Base-by-base conservation (phyloP, 2,113 vertebrate genomes). In the Catharus minimus region DNA sequence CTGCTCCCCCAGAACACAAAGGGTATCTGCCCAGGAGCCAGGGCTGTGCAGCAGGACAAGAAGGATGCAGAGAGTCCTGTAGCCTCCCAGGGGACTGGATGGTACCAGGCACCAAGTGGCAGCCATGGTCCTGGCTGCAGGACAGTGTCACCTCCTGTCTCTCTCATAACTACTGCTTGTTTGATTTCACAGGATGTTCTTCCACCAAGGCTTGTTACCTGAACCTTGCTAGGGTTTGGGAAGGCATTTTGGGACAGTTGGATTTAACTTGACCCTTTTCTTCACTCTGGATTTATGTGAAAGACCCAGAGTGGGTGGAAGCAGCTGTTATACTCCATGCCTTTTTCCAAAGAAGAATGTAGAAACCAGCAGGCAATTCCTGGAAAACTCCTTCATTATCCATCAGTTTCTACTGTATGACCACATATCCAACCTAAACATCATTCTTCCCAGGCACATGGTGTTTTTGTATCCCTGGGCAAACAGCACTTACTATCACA, bases 71-170 rank as follows among this genome's bases (percentile, higher is more conserved):
- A 24, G 65, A 38, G 9, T 10, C 65, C 46, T 7, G 28, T 27
- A 8, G 21, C 13, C 23, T 32, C 28, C 47, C 53, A 15, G 38
- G 60, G n/a, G 52, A 52, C 52, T 19, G n/a, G 20, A 5, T 1
- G 38, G 60, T 1, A 12, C 47, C 19, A 8, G 46, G 67, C 61
- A 82, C 16, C 0, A 0, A 55, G 44, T 6, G 43, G 32, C 74
- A 58, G 58, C 44, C 0, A 0, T 0, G 2, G 23, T 17, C 44
- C 53, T 19, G 47, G 28, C 2, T 55, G 58, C 9, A 65, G 60
- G 56, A 38, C 22, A 7, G 23, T 12, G 69, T 67, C 49, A 24
- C 26, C 49, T 68, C 61, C 55, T 24, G 30, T 5, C 24, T n/a
- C 55, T 47, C 82, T 41, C 65, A 12, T 2, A 55, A 52, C 6